phyloP scores from a whole-genome alignment of 2,888 invertebrate genomes.

The Hirtodrosophila alboralis region DNA sequence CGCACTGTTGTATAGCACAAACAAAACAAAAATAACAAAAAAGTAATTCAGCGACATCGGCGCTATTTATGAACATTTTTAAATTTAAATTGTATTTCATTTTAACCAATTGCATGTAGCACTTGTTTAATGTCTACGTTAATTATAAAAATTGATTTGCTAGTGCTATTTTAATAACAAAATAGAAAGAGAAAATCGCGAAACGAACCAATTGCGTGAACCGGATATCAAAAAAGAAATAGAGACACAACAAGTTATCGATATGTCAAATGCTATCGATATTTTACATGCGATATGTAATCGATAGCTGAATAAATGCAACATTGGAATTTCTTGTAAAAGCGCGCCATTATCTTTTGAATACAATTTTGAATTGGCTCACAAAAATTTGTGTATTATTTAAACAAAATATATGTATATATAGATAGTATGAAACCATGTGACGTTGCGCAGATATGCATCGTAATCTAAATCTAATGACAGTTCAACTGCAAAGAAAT shows the following conservation, averaged over 20 bases:
- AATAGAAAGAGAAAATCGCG: slow-evolving; percentile 60
- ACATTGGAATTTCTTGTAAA: not conserved
- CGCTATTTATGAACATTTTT: slow-evolving; percentile 16
- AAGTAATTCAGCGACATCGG: slow-evolving; percentile 57
- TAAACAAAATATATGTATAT: too few species aligned
- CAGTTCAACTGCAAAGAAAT: too few species aligned
- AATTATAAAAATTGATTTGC: slow-evolving; percentile 43
- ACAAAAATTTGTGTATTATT: too few species aligned
- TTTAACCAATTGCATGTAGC: slow-evolving; percentile 10
- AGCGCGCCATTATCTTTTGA: not conserved
- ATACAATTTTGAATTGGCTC: too few species aligned
- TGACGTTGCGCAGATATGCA: too few species aligned
- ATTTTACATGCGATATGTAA: not conserved
- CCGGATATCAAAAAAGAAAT: slow-evolving; percentile 82
- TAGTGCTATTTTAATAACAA: slow-evolving; percentile 40
- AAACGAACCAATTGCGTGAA: slow-evolving; percentile 80
- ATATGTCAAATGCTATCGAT: slow-evolving; percentile 25
- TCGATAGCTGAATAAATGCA: not conserved
- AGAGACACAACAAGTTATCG: slow-evolving; percentile 31
- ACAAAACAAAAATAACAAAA: slow-evolving; percentile 45
- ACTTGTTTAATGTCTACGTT: slow-evolving; percentile 50
- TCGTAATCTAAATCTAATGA: too few species aligned
- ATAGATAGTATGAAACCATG: too few species aligned
- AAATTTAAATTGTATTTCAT: not conserved
- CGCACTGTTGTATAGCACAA: slow-evolving; percentile 31